Conservation (phyloP, 2,113 vertebrate species). For the Nicator chloris region DNA sequence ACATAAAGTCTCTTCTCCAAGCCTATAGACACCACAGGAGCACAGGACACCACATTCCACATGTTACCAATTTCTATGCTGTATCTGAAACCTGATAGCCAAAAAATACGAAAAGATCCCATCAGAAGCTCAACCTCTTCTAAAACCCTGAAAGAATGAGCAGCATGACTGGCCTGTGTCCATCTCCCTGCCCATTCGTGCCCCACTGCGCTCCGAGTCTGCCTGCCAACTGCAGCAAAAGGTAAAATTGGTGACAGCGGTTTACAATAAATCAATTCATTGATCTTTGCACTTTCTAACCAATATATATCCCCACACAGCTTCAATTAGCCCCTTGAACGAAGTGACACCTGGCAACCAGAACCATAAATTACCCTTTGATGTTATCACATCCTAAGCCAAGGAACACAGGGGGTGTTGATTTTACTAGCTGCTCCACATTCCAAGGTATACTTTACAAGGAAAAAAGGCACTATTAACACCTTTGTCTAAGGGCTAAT, state of each 20-base stretch:
- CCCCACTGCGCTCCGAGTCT: not conserved
- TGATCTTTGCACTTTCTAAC: slow-evolving; percentile 12
- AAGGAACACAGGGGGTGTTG: not conserved
- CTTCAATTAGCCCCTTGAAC: slow-evolving; percentile 48
- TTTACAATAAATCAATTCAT: slow-evolving; percentile 41
- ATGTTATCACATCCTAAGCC: slow-evolving; percentile 14
- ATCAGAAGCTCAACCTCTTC: not conserved
- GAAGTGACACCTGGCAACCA: slow-evolving; percentile 46
- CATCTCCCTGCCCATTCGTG: not conserved
- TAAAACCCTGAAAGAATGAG: not conserved
- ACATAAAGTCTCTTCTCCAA: not conserved
- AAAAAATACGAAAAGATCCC: not conserved
- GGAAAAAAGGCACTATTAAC: slow-evolving; percentile 16
- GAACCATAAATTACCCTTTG: slow-evolving; percentile 18
- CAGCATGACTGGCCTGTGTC: not conserved
- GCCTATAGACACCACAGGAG: not conserved
- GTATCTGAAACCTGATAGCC: not conserved
- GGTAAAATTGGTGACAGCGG: not conserved
- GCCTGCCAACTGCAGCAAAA: not conserved
- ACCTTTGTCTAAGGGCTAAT: not conserved
- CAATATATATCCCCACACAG: not conserved
- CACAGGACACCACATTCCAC: not conserved
- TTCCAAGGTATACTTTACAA: not conserved
- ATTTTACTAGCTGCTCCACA: not conserved
- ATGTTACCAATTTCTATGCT: not conserved